phyloP scores from a whole-genome alignment of 2,888 invertebrate species.

The Bombyx huttoni region DNA sequence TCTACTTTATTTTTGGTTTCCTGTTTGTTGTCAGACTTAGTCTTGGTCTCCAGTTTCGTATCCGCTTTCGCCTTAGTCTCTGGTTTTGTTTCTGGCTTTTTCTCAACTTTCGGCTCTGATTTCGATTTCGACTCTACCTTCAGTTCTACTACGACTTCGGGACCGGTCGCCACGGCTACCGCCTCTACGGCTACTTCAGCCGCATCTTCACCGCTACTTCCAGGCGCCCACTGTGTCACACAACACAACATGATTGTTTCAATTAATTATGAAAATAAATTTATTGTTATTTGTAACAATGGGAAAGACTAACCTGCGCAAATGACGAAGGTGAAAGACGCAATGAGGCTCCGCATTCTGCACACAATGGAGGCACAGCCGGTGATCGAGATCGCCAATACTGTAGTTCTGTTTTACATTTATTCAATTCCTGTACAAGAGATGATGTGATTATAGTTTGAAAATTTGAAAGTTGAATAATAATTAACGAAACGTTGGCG shows the following conservation, averaged over 20 bases:
- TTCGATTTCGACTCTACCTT: conserved; percentile 1
- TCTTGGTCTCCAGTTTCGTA: conserved; percentile 12
- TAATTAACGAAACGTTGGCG: no score
- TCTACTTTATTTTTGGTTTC: conserved; percentile 14
- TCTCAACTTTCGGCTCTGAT: conserved; percentile 5
- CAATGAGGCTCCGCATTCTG: conserved; percentile 76
- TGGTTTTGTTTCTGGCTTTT: conserved; percentile 14
- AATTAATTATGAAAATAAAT: neutral
- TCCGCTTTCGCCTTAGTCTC: conserved; percentile 17
- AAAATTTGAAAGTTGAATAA: neutral
- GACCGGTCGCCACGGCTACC: conserved; percentile 10
- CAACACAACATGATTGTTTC: conserved; percentile 1
- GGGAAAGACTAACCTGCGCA: conserved; percentile 27
- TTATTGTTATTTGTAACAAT: neutral
- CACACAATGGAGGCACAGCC: conserved; percentile 80
- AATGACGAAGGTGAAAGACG: conserved; percentile 41
- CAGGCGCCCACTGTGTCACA: conserved; percentile 39
- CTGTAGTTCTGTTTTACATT: conserved; percentile 92
- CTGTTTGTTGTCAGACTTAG: conserved; percentile 17
- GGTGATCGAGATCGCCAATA: conserved; percentile 93
- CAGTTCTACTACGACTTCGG: neutral
- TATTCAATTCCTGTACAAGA: conserved; percentile 82
- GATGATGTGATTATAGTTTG: neutral
- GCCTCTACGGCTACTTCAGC: conserved; percentile 11
- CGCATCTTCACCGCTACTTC: conserved; percentile 30